These are phyloP conservation scores for Tipula unca DNA, from an alignment of 2,888 invertebrate genomes.

Conservation along the genomic window DNA sequence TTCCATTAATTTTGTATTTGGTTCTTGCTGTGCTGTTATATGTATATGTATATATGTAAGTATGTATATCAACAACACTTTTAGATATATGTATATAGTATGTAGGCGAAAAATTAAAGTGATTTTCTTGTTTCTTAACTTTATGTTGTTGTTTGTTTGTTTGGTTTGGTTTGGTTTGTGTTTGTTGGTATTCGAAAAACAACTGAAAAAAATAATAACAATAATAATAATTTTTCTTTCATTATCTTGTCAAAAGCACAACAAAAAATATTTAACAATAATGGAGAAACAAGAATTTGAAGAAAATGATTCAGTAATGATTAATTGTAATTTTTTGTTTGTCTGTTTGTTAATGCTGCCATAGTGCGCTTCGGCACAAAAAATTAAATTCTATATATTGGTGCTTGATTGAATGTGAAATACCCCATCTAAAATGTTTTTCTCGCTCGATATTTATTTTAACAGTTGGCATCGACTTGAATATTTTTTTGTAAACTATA, in stretches of 20 bases:
- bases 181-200: neutral
- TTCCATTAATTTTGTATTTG: neutral
- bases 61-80: neutral
- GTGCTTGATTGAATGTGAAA: conserved; percentile 4
- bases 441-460: neutral
- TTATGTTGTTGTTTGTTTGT: neutral
- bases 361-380: neutral
- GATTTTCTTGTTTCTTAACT: neutral
- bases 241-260: conserved; percentile 2
- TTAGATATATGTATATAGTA: neutral
- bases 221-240: neutral
- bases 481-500: neutral
- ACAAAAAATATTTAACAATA: neutral
- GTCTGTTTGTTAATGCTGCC: too few species aligned
- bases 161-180: neutral
- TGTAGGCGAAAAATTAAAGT: neutral
- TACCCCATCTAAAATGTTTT: neutral
- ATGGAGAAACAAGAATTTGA: neutral
- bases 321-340: neutral
- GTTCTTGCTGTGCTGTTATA: neutral
- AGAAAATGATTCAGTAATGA: neutral
- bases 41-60: too few species aligned
- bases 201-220: neutral
- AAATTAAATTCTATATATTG: neutral
- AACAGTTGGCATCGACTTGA: neutral